Evolutionary conservation across 53 echinoderm and acorn worm genomes (phyloP).

Genomic region (Mesocentrotus franciscanus): DNA sequence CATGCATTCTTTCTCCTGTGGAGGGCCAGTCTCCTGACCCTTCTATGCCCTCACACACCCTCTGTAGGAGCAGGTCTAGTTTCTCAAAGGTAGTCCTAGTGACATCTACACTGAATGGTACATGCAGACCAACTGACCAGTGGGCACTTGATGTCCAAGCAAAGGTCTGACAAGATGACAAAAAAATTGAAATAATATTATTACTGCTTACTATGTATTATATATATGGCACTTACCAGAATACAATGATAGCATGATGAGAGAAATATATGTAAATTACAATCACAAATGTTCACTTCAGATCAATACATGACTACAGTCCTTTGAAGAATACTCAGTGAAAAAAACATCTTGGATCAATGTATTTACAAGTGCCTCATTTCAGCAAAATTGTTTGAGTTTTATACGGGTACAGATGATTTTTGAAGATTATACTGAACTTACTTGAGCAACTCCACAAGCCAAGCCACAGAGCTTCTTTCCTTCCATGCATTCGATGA

Average conservation of each 20-base stretch:
- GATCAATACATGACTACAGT: too few species aligned
- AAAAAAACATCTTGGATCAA: too few species aligned
- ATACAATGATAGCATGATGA: not conserved
- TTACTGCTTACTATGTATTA: too few species aligned
- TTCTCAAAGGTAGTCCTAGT: constrained; percentile 92
- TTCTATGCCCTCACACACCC: constrained; percentile 94
- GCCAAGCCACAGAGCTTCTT: constrained; percentile 88
- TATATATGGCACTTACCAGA: too few species aligned
- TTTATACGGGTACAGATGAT: too few species aligned
- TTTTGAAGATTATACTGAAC: not conserved
- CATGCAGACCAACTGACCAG: constrained; percentile 93
- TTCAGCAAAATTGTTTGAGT: too few species aligned
- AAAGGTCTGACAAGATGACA: constrained; percentile 76
- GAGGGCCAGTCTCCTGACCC: constrained; percentile 98
- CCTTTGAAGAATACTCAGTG: too few species aligned
- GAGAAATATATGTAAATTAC: not conserved
- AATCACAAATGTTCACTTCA: too few species aligned
- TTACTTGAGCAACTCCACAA: constrained; percentile 88
- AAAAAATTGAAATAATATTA: not conserved
- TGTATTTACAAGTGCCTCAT: too few species aligned
- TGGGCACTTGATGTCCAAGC: constrained; percentile 98
- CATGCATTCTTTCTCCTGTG: constrained; percentile 99
- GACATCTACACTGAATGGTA: constrained; percentile 95
- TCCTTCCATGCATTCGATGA: constrained; percentile 84
- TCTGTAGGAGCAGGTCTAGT: constrained; percentile 84